Percentiles rank a stretch among this genome's conserved stretches.
Evolutionary conservation across 2,113 vertebrate species (phyloP).

Genomic region (Tragelaphus scriptus): DNA sequence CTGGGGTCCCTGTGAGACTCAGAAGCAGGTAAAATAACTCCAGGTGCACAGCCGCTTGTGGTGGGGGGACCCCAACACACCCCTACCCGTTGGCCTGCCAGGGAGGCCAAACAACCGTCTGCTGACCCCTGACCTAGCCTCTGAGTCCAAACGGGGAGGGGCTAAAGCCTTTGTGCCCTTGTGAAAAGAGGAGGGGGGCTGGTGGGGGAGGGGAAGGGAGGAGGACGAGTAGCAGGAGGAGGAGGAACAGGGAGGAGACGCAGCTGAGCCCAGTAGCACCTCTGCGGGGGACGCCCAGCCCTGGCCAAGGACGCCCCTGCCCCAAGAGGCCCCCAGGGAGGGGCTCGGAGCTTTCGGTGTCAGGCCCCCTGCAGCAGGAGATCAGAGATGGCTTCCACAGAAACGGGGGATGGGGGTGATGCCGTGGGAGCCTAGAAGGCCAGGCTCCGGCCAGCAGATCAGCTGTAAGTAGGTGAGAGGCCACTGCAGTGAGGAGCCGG

Average conservation of each 20-base stretch:
- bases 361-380: accelerated
- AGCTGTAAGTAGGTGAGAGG: too few relatives aligned
- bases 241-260: not conserved
- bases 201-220: too few relatives aligned
- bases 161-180: not conserved
- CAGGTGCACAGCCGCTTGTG: not conserved
- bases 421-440: not conserved
- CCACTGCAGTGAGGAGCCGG: not conserved
- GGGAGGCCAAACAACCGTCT: not conserved
- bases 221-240: accelerated
- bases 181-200: not conserved
- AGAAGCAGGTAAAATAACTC: not conserved
- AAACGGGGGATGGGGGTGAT: not conserved
- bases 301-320: not conserved
- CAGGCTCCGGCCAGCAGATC: not conserved
- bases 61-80: not conserved
- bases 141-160: not conserved
- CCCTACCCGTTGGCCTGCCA: too few relatives aligned
- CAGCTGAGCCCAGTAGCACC: not conserved
- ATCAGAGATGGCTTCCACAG: not conserved
- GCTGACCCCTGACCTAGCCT: not conserved
- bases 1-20: not conserved
- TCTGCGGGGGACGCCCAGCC: not conserved
- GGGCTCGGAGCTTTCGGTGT: not conserved
- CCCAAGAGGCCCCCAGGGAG: not conserved